Evolutionary conservation across 2,888 invertebrate genomes (phyloP).

Genomic region (Conomelus anceps): DNA sequence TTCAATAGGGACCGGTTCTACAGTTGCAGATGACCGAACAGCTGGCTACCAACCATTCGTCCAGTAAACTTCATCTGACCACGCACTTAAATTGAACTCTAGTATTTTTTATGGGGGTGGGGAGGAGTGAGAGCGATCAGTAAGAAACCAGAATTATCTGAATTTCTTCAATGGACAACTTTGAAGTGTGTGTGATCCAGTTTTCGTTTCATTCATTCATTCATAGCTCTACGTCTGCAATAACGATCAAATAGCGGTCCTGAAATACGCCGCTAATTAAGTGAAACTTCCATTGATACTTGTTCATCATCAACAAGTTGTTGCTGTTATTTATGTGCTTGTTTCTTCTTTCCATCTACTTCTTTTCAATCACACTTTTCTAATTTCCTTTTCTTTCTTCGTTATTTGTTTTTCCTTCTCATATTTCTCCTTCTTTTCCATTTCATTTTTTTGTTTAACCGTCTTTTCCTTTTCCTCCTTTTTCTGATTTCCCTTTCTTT

Average conservation of each 20-base stretch:
- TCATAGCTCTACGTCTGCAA: background rate
- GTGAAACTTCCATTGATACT: background rate
- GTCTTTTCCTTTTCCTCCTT: too few relatives aligned
- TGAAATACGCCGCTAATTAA: background rate
- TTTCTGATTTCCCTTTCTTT: too few relatives aligned
- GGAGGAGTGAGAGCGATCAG: background rate
- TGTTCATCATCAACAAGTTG: background rate
- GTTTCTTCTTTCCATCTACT: background rate
- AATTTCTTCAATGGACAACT: background rate
- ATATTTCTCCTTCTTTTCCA: background rate
- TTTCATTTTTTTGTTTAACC: too few relatives aligned
- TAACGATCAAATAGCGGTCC: background rate
- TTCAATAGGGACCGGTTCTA: background rate
- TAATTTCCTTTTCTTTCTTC: too few relatives aligned
- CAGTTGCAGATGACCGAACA: too few relatives aligned
- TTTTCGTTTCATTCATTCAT: background rate
- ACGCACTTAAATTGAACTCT: background rate
- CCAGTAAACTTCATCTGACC: background rate
- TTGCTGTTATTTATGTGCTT: background rate
- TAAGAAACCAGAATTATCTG: background rate
- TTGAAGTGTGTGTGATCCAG: background rate
- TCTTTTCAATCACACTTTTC: too few relatives aligned
- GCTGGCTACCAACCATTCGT: background rate
- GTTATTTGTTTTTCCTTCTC: background rate
- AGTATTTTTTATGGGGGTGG: background rate